Evolutionary conservation across 2,888 invertebrate genomes (phyloP), one percentile per base, ranked within the genome.

Genomic region (Drosophila barbarae): DNA sequence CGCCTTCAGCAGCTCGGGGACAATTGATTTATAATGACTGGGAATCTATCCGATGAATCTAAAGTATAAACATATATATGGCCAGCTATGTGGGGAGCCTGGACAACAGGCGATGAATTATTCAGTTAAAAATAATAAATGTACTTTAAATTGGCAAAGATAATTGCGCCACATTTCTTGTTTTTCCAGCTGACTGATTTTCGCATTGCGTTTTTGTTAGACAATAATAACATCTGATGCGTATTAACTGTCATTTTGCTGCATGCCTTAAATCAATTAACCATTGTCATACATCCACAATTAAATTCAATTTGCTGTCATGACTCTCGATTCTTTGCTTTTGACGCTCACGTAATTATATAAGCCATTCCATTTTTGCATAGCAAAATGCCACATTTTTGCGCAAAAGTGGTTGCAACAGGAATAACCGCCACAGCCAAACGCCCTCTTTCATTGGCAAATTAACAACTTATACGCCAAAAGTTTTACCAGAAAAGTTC

Each of bases 401-500:
- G 39, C 13, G 41, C 18, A 9, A 2, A 28, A 61, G 64, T 67
- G 61, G 63, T 72, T 65, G 54, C 18, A 54, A 32, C 61, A 34
- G 59, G 70, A 76, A 75, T 79, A 65, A 66, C 61, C 68, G 69
- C 71, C 77, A 64, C 60, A 85, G 83, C 55, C 80, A 83, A 79
- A 76, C 83, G 77, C 83, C 84, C 68, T 64, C 66, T 69, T 77
- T 76, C 84, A 80, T 85, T 83, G 72, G 81, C 79, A 79, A 79
- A 85, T 79, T 85, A 79, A 79, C 79, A 79, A 79, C 84, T 85
- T 79, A 84, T 83, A 81, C 78, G 81, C 57, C 59, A 56, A 80
- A 79, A 77, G 70, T 77, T 83, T 83, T 30, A 34, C 67, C 74
- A 65, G 66, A 60, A 80, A 78, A 85, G 72, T 79, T 77, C 30